These are phyloP conservation scores for Bellardia bayeri DNA, from an alignment of 2,888 invertebrate species.

Conservation along the genomic window DNA sequence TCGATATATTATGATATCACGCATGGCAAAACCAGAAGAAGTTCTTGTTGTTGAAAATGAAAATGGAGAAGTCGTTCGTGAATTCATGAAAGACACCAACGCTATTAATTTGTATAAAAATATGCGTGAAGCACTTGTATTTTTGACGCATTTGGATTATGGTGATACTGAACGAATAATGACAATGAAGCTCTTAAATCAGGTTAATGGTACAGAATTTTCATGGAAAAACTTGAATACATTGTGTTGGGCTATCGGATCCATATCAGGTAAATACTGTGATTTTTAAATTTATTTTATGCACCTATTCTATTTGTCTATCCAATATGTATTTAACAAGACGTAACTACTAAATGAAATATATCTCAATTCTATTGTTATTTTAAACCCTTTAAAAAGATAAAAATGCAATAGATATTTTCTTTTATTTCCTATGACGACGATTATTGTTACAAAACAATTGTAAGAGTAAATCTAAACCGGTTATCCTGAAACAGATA, in stretches of 20 bases:
- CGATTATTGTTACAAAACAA: no score
- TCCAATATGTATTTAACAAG: no score
- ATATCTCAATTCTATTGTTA: no score
- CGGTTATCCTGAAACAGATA: no score
- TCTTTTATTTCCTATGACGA: no score
- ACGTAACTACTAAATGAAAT: no score
- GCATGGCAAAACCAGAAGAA: constrained; percentile 99
- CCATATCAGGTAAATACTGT: constrained; percentile 92
- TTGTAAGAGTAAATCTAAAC: no score
- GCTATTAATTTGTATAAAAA: constrained; percentile 99
- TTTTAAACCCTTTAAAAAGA: no score
- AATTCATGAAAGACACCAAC: constrained; percentile 99
- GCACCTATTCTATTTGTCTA: no score
- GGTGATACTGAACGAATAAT: constrained; percentile 99
- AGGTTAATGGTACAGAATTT: constrained; percentile 99
- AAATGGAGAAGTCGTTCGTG: constrained; percentile 99
- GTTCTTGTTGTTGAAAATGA: constrained; percentile 99
- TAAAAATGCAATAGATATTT: no score
- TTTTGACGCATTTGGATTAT: constrained; percentile 99
- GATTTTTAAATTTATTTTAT: neutral
- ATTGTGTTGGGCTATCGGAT: constrained; percentile 99
- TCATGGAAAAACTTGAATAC: constrained; percentile 99
- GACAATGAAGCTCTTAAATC: constrained; percentile 99
- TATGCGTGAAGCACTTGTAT: constrained; percentile 99
- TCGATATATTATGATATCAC: constrained; percentile 98